These are phyloP conservation scores for Syndactyla subalaris DNA, from an alignment of 2,797 vertebrate species.

Conservation along the genomic window DNA sequence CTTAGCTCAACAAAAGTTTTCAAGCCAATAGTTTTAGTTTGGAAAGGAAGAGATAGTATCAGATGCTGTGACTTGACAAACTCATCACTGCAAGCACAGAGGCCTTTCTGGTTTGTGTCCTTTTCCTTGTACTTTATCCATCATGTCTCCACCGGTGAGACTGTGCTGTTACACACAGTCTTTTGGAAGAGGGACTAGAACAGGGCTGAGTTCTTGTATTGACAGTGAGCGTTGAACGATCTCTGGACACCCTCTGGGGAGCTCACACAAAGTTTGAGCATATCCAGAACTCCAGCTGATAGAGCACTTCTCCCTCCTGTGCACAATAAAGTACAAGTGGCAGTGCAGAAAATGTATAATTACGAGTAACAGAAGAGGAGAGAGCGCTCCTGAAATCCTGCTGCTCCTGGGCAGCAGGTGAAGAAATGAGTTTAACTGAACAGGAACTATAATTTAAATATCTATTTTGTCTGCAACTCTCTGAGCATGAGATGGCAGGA, in stretches of 20 bases:
- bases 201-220: neutral
- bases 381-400: neutral
- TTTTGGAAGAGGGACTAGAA: neutral
- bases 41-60: neutral
- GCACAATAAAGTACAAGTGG: neutral
- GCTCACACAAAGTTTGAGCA: neutral
- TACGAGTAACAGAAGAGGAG: neutral
- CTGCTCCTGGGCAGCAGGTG: neutral
- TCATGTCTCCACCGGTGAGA: neutral
- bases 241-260: neutral
- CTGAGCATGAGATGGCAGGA: neutral
- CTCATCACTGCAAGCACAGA: neutral
- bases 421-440: neutral
- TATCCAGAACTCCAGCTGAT: neutral
- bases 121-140: neutral
- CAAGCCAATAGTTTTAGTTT: neutral
- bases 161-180: neutral
- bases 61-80: neutral
- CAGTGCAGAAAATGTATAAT: neutral
- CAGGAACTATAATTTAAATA: neutral
- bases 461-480: neutral
- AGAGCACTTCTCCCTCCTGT: neutral
- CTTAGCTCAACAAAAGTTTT: neutral
- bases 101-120: neutral
- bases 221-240: neutral